A percentile compares a stretch with the other conserved stretches of the same genome.
Evolutionary conservation across 1,140 invertebrate species (phyloP).

Genomic region (Rhagoletis zephyria): DNA sequence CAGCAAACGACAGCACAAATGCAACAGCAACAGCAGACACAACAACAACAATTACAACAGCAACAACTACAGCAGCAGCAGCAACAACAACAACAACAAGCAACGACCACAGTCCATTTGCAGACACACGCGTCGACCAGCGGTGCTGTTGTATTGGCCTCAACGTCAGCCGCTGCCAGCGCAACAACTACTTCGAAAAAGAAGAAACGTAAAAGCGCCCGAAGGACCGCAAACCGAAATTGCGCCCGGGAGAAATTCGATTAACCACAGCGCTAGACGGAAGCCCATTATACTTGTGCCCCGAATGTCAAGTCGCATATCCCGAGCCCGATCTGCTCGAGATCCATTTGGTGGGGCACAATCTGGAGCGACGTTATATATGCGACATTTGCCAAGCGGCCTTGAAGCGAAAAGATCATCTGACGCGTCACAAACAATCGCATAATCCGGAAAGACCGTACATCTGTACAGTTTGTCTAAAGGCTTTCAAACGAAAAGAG

Average conservation of each 20-base stretch:
- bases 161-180: constrained; percentile 53
- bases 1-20: constrained; percentile 60
- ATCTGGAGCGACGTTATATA: constrained; percentile 84
- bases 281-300: constrained; percentile 87
- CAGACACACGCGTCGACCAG: constrained; percentile 37
- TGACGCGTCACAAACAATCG: constrained; percentile 86
- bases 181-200: constrained; percentile 75
- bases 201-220: constrained; percentile 87
- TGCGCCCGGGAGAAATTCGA: constrained; percentile 86
- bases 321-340: constrained; percentile 86
- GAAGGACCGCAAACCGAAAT: constrained; percentile 85
- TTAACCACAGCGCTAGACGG: constrained; percentile 87
- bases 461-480: constrained; percentile 86
- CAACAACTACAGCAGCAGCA: too few species aligned
- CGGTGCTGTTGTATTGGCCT: constrained; percentile 18
- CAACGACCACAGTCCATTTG: constrained; percentile 55
- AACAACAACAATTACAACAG: too few species aligned
- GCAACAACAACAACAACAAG: constrained; percentile 60
- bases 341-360: constrained; percentile 85
- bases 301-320: constrained; percentile 89
- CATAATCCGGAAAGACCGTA: constrained; percentile 87
- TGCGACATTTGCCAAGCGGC: constrained; percentile 90
- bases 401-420: constrained; percentile 86
- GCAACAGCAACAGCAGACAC: constrained; percentile 63
- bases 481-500: constrained; percentile 89